Conservation (phyloP, 2,888 invertebrate genomes). For the Ormyrus thymus region DNA sequence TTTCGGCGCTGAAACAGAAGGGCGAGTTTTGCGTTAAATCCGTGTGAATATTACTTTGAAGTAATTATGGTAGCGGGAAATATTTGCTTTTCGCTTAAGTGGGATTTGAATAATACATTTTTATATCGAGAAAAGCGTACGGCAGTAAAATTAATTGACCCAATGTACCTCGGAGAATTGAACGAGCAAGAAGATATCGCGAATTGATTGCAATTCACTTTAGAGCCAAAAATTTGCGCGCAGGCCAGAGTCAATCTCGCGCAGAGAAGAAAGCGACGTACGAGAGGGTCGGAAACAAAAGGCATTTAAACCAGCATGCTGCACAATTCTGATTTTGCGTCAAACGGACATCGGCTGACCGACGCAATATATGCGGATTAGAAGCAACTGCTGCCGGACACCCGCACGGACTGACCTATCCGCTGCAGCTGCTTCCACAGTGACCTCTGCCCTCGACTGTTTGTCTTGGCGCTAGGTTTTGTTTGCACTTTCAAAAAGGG, state of each 20-base stretch:
- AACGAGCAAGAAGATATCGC: background rate
- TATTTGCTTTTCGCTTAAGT: no score
- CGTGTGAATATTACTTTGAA: no score
- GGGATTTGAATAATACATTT: no score
- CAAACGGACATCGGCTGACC: conserved; percentile 44
- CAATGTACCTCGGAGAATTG: no score
- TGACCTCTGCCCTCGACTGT: background rate
- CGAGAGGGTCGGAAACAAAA: no score
- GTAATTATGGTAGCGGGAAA: no score
- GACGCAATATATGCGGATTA: conserved; percentile 54
- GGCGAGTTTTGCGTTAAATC: no score
- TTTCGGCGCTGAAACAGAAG: conserved; percentile 67
- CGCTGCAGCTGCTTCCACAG: conserved; percentile 47
- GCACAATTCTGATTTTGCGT: conserved; percentile 2
- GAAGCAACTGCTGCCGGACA: conserved; percentile 35
- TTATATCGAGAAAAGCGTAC: no score
- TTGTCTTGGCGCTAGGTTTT: background rate
- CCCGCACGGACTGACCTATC: conserved; percentile 43
- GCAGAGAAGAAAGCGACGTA: no score
- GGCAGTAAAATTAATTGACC: no score
- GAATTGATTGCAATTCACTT: background rate
- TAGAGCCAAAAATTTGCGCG: background rate
- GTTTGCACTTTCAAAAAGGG: conserved; percentile 25
- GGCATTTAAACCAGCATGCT: background rate
- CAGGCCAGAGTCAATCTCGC: no score